These are phyloP conservation scores for Drosophila ananassae DNA, from an alignment of 1,140 invertebrate genomes.

Conservation along the genomic window DNA sequence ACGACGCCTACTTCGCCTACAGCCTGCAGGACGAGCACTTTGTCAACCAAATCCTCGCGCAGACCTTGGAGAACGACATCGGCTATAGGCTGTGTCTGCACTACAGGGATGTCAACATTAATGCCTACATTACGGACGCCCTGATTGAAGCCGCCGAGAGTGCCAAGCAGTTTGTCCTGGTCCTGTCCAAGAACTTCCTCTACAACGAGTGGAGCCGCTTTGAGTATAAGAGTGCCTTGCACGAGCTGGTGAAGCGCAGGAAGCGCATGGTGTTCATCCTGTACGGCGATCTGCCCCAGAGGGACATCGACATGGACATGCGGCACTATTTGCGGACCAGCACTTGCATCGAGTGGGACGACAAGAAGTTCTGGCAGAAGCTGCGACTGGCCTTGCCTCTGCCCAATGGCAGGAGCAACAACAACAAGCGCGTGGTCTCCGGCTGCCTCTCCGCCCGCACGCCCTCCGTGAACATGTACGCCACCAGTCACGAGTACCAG, in stretches of 20 bases:
- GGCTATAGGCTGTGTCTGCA: slow-evolving; percentile 93
- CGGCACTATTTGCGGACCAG: slow-evolving; percentile 94
- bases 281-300: slow-evolving; percentile 92
- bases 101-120: slow-evolving; percentile 93
- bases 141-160: slow-evolving; percentile 96
- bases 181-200: slow-evolving; percentile 96
- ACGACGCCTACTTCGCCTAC: slow-evolving; percentile 96
- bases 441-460: slow-evolving; percentile 55
- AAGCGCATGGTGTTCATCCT: slow-evolving; percentile 93
- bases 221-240: slow-evolving; percentile 96
- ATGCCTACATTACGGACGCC: slow-evolving; percentile 93
- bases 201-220: slow-evolving; percentile 97
- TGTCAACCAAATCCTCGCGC: slow-evolving; percentile 93
- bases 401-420: slow-evolving; percentile 86
- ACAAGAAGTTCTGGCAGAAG: slow-evolving; percentile 97
- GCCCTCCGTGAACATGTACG: slow-evolving; percentile 87
- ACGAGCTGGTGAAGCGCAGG: slow-evolving; percentile 93
- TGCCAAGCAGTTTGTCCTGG: slow-evolving; percentile 94
- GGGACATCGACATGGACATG: slow-evolving; percentile 95
- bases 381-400: slow-evolving; percentile 91
- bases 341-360: slow-evolving; percentile 95
- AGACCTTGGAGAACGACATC: slow-evolving; percentile 91
- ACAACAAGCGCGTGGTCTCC: slow-evolving; percentile 57
- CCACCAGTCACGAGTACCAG: slow-evolving; percentile 84
- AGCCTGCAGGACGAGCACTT: slow-evolving; percentile 95